A percentile compares a stretch with the other conserved stretches of the same genome.
Conservation (phyloP, 2,113 vertebrate species). For the Leucoraja erinaceus region DNA sequence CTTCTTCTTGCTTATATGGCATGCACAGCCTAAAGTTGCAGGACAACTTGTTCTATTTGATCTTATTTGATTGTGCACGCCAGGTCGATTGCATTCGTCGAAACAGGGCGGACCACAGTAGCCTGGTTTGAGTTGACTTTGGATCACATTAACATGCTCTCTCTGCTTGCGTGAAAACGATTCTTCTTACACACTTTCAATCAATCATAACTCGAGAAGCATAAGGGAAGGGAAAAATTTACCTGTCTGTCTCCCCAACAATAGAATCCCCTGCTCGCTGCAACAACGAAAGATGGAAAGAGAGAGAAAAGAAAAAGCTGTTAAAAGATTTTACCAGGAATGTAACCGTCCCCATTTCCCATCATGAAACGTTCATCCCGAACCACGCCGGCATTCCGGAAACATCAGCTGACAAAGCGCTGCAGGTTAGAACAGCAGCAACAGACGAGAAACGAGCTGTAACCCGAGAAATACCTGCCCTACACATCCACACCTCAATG, state of each 20-base stretch:
- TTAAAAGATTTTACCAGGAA: conserved; percentile 24
- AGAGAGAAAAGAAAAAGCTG: neutral
- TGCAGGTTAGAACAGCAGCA: neutral
- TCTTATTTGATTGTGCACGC: too few species aligned
- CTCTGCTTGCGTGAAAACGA: neutral
- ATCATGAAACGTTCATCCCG: neutral
- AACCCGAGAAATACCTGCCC: neutral
- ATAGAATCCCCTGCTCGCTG: conserved; percentile 65
- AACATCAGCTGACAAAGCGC: neutral
- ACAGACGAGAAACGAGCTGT: neutral
- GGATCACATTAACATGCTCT: neutral
- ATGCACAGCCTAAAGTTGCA: too few species aligned
- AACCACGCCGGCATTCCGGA: neutral
- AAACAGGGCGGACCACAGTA: too few species aligned
- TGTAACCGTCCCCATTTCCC: conserved; percentile 7
- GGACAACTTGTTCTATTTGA: too few species aligned
- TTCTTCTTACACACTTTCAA: neutral
- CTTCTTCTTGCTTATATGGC: too few species aligned
- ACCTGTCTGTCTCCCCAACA: conserved; percentile 65
- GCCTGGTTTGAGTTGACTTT: neutral
- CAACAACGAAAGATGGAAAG: conserved; percentile 40
- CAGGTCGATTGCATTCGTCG: too few species aligned
- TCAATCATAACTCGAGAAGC: neutral
- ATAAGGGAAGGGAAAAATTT: conserved; percentile 42
- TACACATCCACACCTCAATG: neutral